These are phyloP conservation scores for Syngnathus floridae DNA, from an alignment of 2,113 vertebrate species.

Conservation along the genomic window DNA sequence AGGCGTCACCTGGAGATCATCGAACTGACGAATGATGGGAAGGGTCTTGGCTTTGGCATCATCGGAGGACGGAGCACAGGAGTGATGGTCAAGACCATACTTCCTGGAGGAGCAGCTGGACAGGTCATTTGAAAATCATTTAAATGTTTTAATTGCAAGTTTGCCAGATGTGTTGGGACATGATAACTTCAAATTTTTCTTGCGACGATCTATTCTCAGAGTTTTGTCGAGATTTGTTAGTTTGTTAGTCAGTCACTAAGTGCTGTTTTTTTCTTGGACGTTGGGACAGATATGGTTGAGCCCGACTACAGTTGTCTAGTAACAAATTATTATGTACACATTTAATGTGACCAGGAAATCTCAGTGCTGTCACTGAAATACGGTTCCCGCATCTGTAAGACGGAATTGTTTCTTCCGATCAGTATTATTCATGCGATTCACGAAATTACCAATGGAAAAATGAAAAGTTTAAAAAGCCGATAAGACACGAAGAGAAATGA, in stretches of 20 bases:
- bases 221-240: not conserved
- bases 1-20: slow-evolving; percentile 86
- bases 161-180: not conserved
- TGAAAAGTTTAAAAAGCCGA: not conserved
- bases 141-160: not conserved
- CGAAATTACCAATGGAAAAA: not conserved
- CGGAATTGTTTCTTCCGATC: not conserved
- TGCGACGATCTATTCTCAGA: too few species aligned
- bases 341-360: not conserved
- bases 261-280: not conserved
- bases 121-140: slow-evolving; percentile 66
- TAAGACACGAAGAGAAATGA: not conserved
- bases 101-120: slow-evolving; percentile 89
- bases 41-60: slow-evolving; percentile 93
- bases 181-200: not conserved
- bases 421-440: not conserved
- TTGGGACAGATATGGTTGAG: not conserved
- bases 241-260: too few species aligned
- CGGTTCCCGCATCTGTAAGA: not conserved
- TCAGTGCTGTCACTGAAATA: not conserved
- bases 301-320: too few species aligned
- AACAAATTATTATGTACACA: too few species aligned
- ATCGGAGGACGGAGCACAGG: slow-evolving; percentile 87
- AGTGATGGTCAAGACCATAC: slow-evolving; percentile 92
- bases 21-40: slow-evolving; percentile 88